Base-by-base conservation (phyloP, 1,140 invertebrate genomes). In the Nomia melanderi region DNA sequence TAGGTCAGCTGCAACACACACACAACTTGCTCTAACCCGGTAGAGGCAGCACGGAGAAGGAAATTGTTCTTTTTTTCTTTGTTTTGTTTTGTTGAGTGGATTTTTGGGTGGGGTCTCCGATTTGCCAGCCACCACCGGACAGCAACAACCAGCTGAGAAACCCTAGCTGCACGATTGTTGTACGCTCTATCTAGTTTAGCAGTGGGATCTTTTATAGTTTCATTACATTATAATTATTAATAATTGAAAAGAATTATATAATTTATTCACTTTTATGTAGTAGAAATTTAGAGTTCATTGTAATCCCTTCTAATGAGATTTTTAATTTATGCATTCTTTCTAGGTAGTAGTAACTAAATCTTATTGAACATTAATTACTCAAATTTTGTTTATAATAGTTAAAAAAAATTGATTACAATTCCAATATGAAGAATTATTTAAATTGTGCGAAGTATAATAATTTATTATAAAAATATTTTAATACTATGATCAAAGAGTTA, bases 1-100 rank as follows among this genome's bases (percentile, higher is more conserved):
- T 91, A 91, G 92, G 91, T 92, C 92, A 92, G 91, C 92, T 92
- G 92, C 91, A 92, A 92, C 92, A 92, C 92, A 92, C 91, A 92
- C 92, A 92, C 92, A 92, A 92, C 90, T 92, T 92, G 92, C 92
- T 92, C 92, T 92, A 92, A 92, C 91, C 73, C 91, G 91, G 90
- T 91, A 90, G 90, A 90, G 90, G 90, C 90, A 76, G 89, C 91
- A 92, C 89, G 90, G 88, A 89, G 90, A 90, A 90, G 90, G 89
- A 90, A 89, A 84, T 91, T 91, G 89, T 69, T 56, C 56, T 23
- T 65, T 65, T 75, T 77, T 47, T 63, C 60, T 50, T 50, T 71
- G 50, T 64, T 63, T 53, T 77, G 31, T 70, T 79, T 69, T 63
- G 25, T 64, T 76, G 47, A 62, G 41, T 60, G 54, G 33, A 79